Evolutionary conservation across 2,888 invertebrate species (phyloP), one percentile per base, ranked within the genome.

Genomic region (Thyatira batis): DNA sequence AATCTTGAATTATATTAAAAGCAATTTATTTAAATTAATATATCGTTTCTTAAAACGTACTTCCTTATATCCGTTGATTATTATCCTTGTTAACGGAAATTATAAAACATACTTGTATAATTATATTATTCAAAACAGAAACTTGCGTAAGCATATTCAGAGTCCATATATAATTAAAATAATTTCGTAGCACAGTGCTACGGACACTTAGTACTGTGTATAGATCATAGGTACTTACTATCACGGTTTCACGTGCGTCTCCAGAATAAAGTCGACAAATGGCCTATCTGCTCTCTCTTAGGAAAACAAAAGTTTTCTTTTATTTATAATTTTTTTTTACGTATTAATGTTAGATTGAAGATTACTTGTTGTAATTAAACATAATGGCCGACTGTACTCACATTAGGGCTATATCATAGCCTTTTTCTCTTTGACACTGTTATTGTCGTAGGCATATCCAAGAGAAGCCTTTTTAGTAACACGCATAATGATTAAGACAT

Each of bases 321-420:
- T 55, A 59, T 65, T 53, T 51, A 57, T 57, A 57, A 58, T 50
- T 53, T 45, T 58, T 57, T 58, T 55, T 59, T 52, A 50, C 30
- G 54, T n/a, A n/a, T n/a, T n/a, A n/a, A 56, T 45, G 53, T 68
- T 62, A 67, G 66, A 67, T 69, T 63, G 56, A 61, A 78, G 78
- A 85, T 78, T 80, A 84, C 84, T n/a, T 81, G 70, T 72, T 74
- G 71, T 81, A 82, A 85, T 84, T 85, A 83, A 81, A 66, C 69
- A 54, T 63, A 72, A 71, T 67, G 72, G 65, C 61, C 59, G 77
- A 63, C 57, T 84, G 84, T 85, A 79, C 71, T 69, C 80, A 79
- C 80, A 84, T 85, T 80, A 82, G 71, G 82, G 73, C 67, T 75
- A 77, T 77, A 85, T 83, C 69, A 76, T 67, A 62, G 67, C 59